These are phyloP conservation scores for Cydia fagiglandana DNA, from an alignment of 1,140 invertebrate genomes.

Conservation along the genomic window DNA sequence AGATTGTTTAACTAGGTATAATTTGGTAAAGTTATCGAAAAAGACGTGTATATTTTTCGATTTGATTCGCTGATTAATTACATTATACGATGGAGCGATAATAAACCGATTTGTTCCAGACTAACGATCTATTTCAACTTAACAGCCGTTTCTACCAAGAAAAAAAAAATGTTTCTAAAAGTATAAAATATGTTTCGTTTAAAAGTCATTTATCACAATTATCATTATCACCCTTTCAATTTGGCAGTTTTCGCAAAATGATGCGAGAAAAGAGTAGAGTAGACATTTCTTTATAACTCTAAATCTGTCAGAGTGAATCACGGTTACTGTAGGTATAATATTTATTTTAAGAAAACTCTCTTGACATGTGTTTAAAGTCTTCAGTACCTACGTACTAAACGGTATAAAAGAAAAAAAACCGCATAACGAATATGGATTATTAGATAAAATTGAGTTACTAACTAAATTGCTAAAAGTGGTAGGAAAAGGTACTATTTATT, in stretches of 20 bases:
- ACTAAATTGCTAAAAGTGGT: too few species aligned
- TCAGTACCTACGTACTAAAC: too few species aligned
- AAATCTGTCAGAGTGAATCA: constrained; percentile 3
- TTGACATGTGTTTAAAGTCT: neutral
- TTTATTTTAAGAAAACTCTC: neutral
- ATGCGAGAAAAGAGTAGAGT: neutral
- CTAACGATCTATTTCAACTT: neutral
- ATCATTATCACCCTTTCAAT: neutral
- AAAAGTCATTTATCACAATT: neutral
- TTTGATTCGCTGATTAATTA: neutral
- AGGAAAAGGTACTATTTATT: too few species aligned
- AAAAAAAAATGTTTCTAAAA: neutral
- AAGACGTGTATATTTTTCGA: neutral
- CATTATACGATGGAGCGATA: neutral
- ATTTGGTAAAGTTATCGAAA: neutral
- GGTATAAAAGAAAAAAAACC: too few species aligned
- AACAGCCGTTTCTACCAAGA: neutral
- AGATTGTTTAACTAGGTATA: too few species aligned
- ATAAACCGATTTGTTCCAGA: neutral
- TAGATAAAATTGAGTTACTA: too few species aligned
- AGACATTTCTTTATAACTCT: neutral
- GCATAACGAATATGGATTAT: too few species aligned
- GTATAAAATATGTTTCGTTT: neutral
- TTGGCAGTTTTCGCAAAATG: neutral
- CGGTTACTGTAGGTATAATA: neutral